Evolutionary conservation across 1,140 invertebrate genomes (phyloP).

Genomic region (Helicoverpa armigera): DNA sequence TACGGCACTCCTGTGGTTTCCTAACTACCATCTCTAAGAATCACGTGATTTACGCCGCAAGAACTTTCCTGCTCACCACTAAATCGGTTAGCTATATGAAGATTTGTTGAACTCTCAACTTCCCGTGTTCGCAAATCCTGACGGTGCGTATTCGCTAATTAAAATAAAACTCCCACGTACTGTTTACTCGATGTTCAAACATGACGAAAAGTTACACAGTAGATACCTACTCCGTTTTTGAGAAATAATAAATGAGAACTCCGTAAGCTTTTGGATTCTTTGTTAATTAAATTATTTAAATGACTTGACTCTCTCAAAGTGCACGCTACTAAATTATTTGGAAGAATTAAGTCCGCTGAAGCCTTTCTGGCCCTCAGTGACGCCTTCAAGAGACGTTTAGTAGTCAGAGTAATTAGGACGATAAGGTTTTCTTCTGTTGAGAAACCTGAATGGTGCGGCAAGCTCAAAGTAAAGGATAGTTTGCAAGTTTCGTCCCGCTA

Average conservation of each 20-base stretch:
- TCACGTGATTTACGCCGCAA: conserved; percentile 58
- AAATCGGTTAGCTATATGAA: conserved; percentile 52
- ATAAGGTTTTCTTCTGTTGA: conserved; percentile 44
- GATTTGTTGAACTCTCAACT: conserved; percentile 49
- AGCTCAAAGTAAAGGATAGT: conserved; percentile 23
- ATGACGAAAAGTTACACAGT: conserved; percentile 50
- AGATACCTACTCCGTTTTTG: conserved; percentile 38
- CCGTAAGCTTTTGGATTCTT: conserved; percentile 60
- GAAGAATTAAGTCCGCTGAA: conserved; percentile 60
- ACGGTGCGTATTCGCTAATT: conserved; percentile 10
- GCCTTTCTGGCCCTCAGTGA: conserved; percentile 59
- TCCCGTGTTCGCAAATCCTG: not conserved
- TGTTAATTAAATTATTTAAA: conserved; percentile 71
- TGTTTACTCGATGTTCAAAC: conserved; percentile 29
- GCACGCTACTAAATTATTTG: conserved; percentile 67
- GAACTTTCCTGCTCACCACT: conserved; percentile 54
- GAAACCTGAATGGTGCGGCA: conserved; percentile 2
- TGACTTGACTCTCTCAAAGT: conserved; percentile 64
- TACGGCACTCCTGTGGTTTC: conserved; percentile 58
- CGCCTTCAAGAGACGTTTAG: conserved; percentile 54
- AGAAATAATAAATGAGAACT: conserved; percentile 61
- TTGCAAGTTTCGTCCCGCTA: not conserved
- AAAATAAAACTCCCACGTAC: conserved; percentile 24
- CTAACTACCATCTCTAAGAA: conserved; percentile 59
- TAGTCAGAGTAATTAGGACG: conserved; percentile 61